Percentiles rank a stretch among this genome's conserved stretches.
phyloP scores from a whole-genome alignment of 1,140 invertebrate genomes.

The Calosoma granatense region DNA sequence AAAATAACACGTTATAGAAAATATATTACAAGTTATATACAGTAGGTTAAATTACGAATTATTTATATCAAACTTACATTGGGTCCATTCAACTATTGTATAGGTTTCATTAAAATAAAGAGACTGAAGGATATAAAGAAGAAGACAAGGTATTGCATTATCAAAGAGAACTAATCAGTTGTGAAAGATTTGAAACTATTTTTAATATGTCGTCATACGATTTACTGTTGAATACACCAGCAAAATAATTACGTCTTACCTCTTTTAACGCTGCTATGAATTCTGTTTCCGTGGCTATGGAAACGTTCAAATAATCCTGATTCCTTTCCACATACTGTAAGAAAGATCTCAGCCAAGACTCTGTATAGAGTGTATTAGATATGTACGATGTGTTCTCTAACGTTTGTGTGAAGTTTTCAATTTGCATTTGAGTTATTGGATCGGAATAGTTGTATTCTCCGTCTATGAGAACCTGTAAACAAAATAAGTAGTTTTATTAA shows the following conservation, averaged over 20 bases:
- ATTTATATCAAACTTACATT: no score
- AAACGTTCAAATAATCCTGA: constrained; percentile 61
- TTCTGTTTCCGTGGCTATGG: constrained; percentile 56
- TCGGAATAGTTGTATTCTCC: constrained; percentile 82
- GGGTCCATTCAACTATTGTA: no score
- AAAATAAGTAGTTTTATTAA: no score
- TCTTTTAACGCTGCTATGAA: constrained; percentile 71
- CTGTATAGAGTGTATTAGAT: constrained; percentile 66
- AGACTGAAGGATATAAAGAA: no score
- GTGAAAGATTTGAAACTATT: no score
- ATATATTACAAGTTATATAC: background rate
- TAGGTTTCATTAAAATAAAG: no score
- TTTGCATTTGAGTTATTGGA: constrained; percentile 59
- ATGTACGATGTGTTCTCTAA: constrained; percentile 78
- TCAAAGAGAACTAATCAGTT: no score
- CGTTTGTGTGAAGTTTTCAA: constrained; percentile 67
- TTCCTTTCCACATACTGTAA: constrained; percentile 65
- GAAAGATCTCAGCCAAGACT: constrained; percentile 85
- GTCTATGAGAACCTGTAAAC: constrained; percentile 68
- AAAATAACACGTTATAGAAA: constrained; percentile 29
- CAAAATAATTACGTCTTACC: constrained; percentile 33
- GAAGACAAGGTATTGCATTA: no score
- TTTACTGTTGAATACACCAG: background rate
- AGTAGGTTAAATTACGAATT: background rate
- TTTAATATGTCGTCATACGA: no score